Conservation (phyloP, 2,888 invertebrate species). For the Punctoribates punctum region DNA sequence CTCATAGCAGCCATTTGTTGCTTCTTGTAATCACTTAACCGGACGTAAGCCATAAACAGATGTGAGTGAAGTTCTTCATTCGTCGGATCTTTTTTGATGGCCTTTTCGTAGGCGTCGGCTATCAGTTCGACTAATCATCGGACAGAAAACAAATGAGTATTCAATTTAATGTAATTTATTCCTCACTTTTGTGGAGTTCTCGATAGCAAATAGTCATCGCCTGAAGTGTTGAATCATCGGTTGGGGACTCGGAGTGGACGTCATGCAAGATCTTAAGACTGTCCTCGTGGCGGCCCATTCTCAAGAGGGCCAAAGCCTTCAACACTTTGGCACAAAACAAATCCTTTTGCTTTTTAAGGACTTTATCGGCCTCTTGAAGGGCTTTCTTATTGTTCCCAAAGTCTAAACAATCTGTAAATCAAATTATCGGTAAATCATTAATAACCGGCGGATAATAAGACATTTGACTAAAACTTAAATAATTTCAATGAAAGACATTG, state of each 20-base stretch:
- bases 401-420: constrained; percentile 79
- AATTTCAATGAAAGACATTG: not conserved
- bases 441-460: too few relatives aligned
- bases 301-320: constrained; percentile 82
- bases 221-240: constrained; percentile 88
- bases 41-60: constrained; percentile 91
- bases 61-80: constrained; percentile 91
- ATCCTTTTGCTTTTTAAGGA: constrained; percentile 85
- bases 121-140: constrained; percentile 72
- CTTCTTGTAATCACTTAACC: constrained; percentile 79
- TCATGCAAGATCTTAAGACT: constrained; percentile 70
- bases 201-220: constrained; percentile 92
- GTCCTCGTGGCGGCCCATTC: constrained; percentile 79
- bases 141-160: constrained; percentile 14
- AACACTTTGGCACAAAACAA: constrained; percentile 85
- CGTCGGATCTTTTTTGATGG: constrained; percentile 74
- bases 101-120: constrained; percentile 81
- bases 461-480: too few relatives aligned
- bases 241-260: constrained; percentile 68
- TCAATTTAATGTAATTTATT: not conserved
- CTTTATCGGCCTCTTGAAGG: constrained; percentile 91
- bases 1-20: constrained; percentile 86
- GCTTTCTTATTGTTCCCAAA: constrained; percentile 95
- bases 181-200: constrained; percentile 80
- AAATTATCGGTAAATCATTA: not conserved